Percentiles rank a stretch among this genome's conserved stretches.
These are phyloP conservation scores for Bombus turneri DNA, from an alignment of 1,140 invertebrate species.

Conservation along the genomic window DNA sequence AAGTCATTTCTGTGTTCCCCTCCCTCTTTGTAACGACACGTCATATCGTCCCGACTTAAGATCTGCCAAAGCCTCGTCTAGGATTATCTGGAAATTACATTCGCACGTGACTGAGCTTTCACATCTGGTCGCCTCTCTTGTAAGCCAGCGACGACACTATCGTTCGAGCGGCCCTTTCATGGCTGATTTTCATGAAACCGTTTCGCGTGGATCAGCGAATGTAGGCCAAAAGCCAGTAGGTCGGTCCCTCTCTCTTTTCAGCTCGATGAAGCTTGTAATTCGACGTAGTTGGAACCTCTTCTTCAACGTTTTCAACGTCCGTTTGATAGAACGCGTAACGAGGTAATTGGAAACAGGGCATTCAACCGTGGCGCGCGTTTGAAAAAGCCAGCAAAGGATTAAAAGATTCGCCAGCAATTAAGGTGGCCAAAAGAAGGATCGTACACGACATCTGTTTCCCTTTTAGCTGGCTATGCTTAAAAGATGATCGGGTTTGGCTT, in stretches of 20 bases:
- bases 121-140: background rate
- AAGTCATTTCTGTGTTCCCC: no score
- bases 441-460: background rate
- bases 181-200: background rate
- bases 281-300: background rate
- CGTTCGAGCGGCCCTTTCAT: background rate
- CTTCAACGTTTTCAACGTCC: no score
- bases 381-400: background rate
- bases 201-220: background rate
- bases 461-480: constrained; percentile 7
- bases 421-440: constrained; percentile 5
- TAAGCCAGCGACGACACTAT: background rate
- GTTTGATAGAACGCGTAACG: constrained; percentile 8
- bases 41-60: background rate
- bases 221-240: background rate
- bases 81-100: background rate
- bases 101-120: background rate
- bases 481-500: constrained; percentile 21
- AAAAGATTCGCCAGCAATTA: constrained; percentile 32
- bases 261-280: constrained; percentile 11
- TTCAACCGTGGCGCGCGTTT: background rate
- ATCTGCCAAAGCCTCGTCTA: background rate
- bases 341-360: constrained; percentile 11
- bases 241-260: background rate
- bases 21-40: no score